phyloP scores from a whole-genome alignment of 2,113 vertebrate species.

The Sylvilagus bachmani region DNA sequence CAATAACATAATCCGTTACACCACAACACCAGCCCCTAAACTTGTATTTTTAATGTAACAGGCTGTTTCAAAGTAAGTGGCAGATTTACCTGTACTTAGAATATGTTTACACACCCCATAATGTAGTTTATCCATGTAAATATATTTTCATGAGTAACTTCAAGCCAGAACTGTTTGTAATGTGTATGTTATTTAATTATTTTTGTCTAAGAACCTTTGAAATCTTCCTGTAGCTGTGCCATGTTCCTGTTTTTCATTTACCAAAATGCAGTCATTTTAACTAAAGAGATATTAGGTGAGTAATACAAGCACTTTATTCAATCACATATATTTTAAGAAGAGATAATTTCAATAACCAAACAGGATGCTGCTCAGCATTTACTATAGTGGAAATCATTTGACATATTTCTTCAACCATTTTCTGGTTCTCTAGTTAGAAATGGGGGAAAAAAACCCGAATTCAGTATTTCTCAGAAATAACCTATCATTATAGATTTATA shows the following conservation, averaged over 20 bases:
- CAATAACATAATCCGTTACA: no score
- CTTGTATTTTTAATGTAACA: neutral
- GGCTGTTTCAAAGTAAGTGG: neutral
- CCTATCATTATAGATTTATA: conserved; percentile 35
- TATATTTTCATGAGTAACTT: neutral
- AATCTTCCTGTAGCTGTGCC: neutral
- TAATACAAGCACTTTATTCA: conserved; percentile 42
- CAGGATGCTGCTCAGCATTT: conserved; percentile 47
- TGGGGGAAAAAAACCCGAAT: conserved; percentile 21
- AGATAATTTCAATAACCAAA: conserved; percentile 63
- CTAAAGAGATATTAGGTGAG: conserved; percentile 28
- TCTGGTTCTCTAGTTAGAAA: conserved; percentile 63
- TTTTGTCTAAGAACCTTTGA: neutral
- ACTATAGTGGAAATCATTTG: conserved; percentile 56
- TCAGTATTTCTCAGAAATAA: conserved; percentile 9
- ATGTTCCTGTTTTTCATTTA: conserved; percentile 41
- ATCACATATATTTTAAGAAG: conserved; percentile 26
- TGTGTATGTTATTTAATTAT: conserved; percentile 35
- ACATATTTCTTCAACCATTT: conserved; percentile 55
- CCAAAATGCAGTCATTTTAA: conserved; percentile 27
- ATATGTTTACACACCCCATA: neutral
- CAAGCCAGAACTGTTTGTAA: neutral
- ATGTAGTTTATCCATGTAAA: neutral
- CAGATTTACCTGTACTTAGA: neutral
- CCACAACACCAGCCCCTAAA: neutral